Conservation (phyloP, 2,888 invertebrate species). For the Pelosia muscerda region DNA sequence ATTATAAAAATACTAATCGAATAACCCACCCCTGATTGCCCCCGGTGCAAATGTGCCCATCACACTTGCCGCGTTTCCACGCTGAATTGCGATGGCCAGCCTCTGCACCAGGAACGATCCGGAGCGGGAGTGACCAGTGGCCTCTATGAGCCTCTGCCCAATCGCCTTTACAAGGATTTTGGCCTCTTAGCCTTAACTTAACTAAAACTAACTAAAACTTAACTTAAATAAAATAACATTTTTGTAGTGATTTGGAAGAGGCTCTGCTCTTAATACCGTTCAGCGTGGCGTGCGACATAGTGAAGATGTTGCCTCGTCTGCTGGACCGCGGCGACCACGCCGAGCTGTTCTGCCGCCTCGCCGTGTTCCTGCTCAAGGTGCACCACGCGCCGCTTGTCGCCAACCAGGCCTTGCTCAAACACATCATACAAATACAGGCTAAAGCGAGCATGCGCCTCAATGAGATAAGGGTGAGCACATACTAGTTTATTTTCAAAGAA, state of each 20-base stretch:
- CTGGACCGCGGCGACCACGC: constrained; percentile 90
- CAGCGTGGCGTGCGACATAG: constrained; percentile 91
- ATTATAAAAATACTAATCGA: too few relatives aligned
- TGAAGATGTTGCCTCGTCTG: constrained; percentile 90
- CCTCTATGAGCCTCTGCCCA: too few relatives aligned
- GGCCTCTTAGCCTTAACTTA: too few relatives aligned
- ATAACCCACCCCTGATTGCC: too few relatives aligned
- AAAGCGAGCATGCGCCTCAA: constrained; percentile 86
- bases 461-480: constrained; percentile 87
- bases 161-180: too few relatives aligned
- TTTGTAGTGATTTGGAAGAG: constrained; percentile 95
- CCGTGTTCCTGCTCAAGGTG: constrained; percentile 91
- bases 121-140: too few relatives aligned
- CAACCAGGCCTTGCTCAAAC: constrained; percentile 89
- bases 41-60: too few relatives aligned
- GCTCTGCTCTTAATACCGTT: constrained; percentile 95
- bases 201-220: too few relatives aligned
- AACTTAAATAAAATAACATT: neutral
- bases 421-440: constrained; percentile 88
- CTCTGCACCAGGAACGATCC: too few relatives aligned
- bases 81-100: too few relatives aligned
- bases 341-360: constrained; percentile 92
- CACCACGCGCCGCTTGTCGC: constrained; percentile 93
- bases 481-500: neutral
- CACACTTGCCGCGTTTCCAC: too few relatives aligned